These are phyloP conservation scores for Trachelus troglodyta DNA, from an alignment of 2,888 invertebrate species.

Conservation along the genomic window DNA sequence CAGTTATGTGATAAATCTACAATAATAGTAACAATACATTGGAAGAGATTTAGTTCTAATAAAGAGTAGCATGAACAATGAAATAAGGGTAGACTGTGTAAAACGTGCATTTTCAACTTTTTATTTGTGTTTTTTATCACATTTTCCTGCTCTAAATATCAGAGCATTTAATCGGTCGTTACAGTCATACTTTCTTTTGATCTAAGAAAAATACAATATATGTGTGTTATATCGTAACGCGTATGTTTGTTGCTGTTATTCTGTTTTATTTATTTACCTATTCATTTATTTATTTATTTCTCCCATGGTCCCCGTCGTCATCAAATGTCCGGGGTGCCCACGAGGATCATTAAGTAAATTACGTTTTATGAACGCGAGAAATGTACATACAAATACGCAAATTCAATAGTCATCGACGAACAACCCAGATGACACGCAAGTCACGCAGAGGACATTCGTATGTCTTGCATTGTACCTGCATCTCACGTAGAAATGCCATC, in stretches of 20 bases:
- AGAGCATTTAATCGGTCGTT: conserved; percentile 19
- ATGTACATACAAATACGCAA: conserved; percentile 20
- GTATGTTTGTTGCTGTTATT: conserved; percentile 4
- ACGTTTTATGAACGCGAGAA: conserved; percentile 14
- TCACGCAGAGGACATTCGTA: neutral
- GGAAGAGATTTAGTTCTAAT: neutral
- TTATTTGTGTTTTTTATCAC: conserved; percentile 24
- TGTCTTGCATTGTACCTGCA: no score
- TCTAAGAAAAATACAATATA: conserved; percentile 25
- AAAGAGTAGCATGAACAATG: neutral
- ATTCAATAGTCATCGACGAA: conserved; percentile 6
- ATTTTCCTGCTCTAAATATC: conserved; percentile 19
- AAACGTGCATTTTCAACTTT: conserved; percentile 16
- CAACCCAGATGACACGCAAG: neutral
- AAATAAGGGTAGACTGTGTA: neutral
- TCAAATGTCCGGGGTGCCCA: neutral
- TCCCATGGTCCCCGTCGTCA: neutral
- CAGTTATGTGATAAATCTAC: neutral
- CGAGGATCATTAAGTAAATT: conserved; percentile 17
- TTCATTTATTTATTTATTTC: conserved; percentile 5
- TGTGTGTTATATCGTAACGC: conserved; percentile 17
- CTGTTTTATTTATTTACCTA: conserved; percentile 4
- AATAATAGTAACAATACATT: neutral
- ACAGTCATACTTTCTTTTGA: conserved; percentile 20
- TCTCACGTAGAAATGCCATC: neutral